Evolutionary conservation across 2,797 vertebrate genomes (phyloP).

Genomic region (Chloroceryle amazona): DNA sequence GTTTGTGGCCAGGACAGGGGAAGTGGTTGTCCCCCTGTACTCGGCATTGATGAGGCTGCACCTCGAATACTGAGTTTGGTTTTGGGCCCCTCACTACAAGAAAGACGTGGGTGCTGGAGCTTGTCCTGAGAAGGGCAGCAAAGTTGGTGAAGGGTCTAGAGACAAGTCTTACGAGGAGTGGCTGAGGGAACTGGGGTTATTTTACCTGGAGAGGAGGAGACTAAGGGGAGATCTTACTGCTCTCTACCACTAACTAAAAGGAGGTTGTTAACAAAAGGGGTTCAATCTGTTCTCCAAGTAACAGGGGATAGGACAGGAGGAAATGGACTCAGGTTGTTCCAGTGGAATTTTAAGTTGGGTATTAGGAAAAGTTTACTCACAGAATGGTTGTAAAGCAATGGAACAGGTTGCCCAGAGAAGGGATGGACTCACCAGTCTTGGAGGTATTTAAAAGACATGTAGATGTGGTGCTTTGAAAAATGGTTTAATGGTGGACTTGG

Average conservation of each 20-base stretch:
- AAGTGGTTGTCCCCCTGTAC: neutral
- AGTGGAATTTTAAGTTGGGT: neutral
- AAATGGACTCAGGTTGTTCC: neutral
- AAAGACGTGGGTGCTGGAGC: neutral
- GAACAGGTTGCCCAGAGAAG: neutral
- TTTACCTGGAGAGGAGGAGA: neutral
- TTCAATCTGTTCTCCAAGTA: neutral
- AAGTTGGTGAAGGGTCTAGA: neutral
- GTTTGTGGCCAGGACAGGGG: neutral
- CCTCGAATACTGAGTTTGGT: neutral
- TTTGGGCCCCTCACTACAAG: accelerated
- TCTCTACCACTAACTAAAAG: neutral
- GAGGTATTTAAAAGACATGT: neutral
- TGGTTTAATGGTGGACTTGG: neutral
- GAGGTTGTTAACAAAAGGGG: too few relatives aligned
- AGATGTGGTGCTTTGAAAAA: neutral
- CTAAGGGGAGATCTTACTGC: neutral
- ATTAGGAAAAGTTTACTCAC: neutral
- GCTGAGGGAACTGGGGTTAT: accelerated
- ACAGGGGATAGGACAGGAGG: neutral
- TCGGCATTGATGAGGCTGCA: neutral
- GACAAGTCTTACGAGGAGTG: neutral
- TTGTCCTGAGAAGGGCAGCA: accelerated
- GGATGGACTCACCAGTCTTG: neutral
- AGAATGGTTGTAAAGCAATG: neutral